phyloP scores from a whole-genome alignment of 2,113 vertebrate species.

The Fulica atra region DNA sequence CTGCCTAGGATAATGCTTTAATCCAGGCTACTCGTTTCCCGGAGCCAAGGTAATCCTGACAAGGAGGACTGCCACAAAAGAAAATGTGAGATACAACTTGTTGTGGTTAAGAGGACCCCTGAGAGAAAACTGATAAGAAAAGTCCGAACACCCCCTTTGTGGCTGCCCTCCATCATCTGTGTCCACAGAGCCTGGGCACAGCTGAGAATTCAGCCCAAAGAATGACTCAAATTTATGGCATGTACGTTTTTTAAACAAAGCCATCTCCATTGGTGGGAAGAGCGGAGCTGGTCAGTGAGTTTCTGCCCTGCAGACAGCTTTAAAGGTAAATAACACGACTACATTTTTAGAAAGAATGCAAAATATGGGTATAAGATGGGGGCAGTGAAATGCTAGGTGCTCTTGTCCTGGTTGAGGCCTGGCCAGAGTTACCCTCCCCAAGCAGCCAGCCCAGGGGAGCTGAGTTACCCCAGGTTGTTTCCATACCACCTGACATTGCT shows the following conservation, averaged over 20 bases:
- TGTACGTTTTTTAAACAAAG: neutral
- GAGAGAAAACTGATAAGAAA: neutral
- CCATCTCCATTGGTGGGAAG: neutral
- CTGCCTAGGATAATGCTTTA: neutral
- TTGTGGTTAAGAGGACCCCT: neutral
- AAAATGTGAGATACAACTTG: neutral
- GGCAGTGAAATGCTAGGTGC: neutral
- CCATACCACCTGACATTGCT: no score
- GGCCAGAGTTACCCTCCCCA: no score
- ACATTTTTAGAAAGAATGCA: neutral
- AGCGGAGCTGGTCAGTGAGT: neutral
- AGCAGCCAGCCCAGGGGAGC: no score
- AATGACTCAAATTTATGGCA: neutral
- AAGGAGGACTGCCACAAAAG: neutral
- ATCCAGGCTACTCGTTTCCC: neutral
- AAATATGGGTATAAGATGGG: neutral
- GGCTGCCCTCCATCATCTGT: neutral
- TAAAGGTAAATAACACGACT: neutral
- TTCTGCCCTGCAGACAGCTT: neutral
- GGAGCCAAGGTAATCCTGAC: neutral
- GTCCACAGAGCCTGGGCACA: neutral
- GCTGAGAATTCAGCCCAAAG: slow-evolving; percentile 9
- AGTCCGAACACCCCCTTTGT: neutral
- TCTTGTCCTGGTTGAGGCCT: neutral
- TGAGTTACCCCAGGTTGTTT: no score